phyloP scores from a whole-genome alignment of 2,888 invertebrate species.

The Nemotelus nigrinus region DNA sequence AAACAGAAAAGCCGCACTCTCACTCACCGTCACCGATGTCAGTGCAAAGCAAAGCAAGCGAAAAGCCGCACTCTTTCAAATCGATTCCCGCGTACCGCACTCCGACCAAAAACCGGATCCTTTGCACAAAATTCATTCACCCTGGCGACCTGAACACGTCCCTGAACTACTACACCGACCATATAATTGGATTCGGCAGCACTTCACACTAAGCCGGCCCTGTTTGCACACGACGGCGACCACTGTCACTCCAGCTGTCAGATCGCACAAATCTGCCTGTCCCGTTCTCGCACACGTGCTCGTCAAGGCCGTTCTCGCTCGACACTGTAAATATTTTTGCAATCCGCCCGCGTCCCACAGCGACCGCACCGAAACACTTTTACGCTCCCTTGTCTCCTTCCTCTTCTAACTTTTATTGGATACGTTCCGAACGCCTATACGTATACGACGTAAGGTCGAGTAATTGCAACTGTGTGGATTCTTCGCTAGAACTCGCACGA shows the following conservation, averaged over 20 bases:
- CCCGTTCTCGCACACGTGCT: constrained; percentile 19
- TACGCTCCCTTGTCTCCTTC: background rate
- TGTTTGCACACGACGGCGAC: background rate
- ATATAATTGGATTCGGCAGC: background rate
- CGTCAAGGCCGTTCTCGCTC: constrained; percentile 42
- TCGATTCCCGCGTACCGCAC: background rate
- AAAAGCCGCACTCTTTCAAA: constrained; percentile 17
- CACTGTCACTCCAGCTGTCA: constrained; percentile 28
- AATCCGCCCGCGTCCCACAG: background rate
- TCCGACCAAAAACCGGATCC: background rate
- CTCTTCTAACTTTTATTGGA: background rate
- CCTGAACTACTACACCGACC: constrained; percentile 30
- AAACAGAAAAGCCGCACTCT: constrained; percentile 30
- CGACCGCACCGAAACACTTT: constrained; percentile 14
- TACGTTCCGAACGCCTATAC: constrained; percentile 22
- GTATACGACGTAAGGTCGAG: constrained; percentile 22
- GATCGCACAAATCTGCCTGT: background rate
- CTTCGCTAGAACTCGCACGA: background rate
- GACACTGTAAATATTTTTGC: constrained; percentile 40
- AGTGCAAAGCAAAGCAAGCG: background rate
- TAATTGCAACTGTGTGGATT: background rate
- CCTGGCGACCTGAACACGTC: constrained; percentile 18
- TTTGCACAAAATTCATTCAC: constrained; percentile 30
- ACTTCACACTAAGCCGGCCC: constrained; percentile 12
- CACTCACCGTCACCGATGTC: background rate